Evolutionary conservation across 2,888 invertebrate genomes (phyloP).

Genomic region (Pristionchus mayeri): DNA sequence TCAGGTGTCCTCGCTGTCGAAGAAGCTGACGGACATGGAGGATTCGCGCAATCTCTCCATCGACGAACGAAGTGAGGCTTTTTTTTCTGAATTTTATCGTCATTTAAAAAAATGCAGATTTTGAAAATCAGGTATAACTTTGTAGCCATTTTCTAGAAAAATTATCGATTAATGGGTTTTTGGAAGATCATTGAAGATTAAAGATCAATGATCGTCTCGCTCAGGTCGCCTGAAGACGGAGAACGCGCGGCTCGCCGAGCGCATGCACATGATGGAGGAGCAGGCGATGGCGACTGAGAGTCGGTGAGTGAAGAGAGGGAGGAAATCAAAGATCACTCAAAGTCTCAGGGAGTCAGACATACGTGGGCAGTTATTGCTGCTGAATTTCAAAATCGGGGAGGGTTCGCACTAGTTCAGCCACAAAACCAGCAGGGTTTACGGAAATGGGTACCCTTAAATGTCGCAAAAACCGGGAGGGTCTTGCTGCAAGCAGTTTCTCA

Average conservation of each 20-base stretch:
- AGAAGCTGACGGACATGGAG: conserved; percentile 71
- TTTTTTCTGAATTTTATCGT: neutral
- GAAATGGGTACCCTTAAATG: too few species aligned
- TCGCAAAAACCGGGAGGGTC: too few species aligned
- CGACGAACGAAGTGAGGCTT: neutral
- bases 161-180: too few species aligned
- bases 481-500: too few species aligned
- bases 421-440: too few species aligned
- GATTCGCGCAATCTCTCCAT: conserved; percentile 30
- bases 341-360: too few species aligned
- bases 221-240: conserved; percentile 66
- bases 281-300: conserved; percentile 68
- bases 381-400: too few species aligned
- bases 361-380: too few species aligned
- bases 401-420: too few species aligned
- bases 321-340: neutral
- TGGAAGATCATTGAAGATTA: neutral
- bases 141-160: too few species aligned
- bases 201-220: neutral
- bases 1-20: conserved; percentile 70
- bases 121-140: too few species aligned
- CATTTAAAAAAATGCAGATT: too few species aligned
- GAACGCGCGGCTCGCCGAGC: conserved; percentile 73
- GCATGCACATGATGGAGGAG: conserved; percentile 73
- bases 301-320: conserved; percentile 52